These are phyloP conservation scores for Heterodera carotae DNA, from an alignment of 1,140 invertebrate genomes.

Conservation along the genomic window DNA sequence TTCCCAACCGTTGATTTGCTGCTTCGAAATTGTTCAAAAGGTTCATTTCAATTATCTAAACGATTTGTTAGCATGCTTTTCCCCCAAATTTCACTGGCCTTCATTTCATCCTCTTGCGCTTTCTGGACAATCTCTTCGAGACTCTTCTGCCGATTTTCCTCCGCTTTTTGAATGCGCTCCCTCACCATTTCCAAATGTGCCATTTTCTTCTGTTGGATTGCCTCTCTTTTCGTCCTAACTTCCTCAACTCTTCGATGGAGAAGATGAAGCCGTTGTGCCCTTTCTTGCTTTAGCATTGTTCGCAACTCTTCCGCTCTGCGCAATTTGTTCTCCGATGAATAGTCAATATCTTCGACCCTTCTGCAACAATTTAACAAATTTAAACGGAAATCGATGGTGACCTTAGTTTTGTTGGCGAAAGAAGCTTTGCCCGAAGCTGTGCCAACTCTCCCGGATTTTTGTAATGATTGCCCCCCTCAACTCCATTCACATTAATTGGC, in stretches of 20 bases:
- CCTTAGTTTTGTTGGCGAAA: constrained; percentile 29
- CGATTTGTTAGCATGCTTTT: no score
- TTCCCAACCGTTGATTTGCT: constrained; percentile 38
- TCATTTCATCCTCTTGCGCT: constrained; percentile 54
- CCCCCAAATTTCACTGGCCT: constrained; percentile 28
- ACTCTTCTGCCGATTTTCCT: constrained; percentile 56
- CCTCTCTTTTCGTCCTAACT: constrained; percentile 38
- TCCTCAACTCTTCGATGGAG: constrained; percentile 44
- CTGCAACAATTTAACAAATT: constrained; percentile 16
- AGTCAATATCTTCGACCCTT: constrained; percentile 29
- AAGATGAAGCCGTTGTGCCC: constrained; percentile 42
- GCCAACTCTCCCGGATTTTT: constrained; percentile 34
- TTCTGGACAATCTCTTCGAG: constrained; percentile 50
- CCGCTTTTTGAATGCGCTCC: constrained; percentile 46
- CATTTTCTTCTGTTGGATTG: constrained; percentile 43
- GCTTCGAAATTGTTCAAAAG: constrained; percentile 53
- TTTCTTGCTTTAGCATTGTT: constrained; percentile 44
- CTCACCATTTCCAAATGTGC: constrained; percentile 41
- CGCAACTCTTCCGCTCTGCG: constrained; percentile 56
- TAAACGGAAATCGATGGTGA: not conserved
- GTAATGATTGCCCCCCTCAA: constrained; percentile 6
- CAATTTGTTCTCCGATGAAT: constrained; percentile 17
- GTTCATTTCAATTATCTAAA: constrained; percentile 48
- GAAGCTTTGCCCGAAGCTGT: constrained; percentile 18
- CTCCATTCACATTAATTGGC: not conserved